Evolutionary conservation across 2,888 invertebrate species (phyloP).

Genomic region (Chymomyza amoena): DNA sequence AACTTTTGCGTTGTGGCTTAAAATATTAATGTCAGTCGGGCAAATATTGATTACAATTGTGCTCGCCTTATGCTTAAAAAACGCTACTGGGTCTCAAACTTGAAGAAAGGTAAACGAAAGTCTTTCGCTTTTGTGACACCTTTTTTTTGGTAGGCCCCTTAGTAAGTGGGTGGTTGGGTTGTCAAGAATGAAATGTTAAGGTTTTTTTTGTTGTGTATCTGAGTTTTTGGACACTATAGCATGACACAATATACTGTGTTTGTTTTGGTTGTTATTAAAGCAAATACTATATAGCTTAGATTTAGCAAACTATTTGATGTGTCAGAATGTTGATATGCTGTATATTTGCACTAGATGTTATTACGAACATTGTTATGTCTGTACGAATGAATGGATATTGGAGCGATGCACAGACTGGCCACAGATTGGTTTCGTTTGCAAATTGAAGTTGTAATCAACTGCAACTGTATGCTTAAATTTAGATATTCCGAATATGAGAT

Average conservation of each 20-base stretch:
- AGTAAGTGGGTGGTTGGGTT: not conserved
- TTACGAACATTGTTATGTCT: not conserved
- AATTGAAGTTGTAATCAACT: not conserved
- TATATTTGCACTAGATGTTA: not conserved
- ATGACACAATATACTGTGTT: not conserved
- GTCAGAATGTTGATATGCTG: not conserved
- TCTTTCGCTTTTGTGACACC: conserved; percentile 23
- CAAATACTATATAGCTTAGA: not conserved
- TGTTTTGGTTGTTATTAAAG: not conserved
- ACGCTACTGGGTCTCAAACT: conserved; percentile 13
- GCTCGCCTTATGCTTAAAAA: conserved; percentile 18
- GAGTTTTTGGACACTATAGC: not conserved
- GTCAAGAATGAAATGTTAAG: not conserved
- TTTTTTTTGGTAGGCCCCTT: not conserved
- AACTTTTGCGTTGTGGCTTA: conserved; percentile 1
- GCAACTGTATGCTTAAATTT: not conserved
- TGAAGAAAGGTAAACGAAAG: conserved; percentile 11
- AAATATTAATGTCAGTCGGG: conserved; percentile 57
- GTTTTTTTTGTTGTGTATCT: not conserved
- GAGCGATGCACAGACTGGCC: not conserved
- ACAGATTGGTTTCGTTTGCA: not conserved
- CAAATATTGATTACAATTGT: conserved; percentile 63
- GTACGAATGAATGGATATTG: not conserved
- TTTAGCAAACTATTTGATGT: not conserved
- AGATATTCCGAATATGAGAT: not conserved